Evolutionary conservation across 2,888 invertebrate genomes (phyloP), one percentile per base, ranked within the genome.

Genomic region (Cataglyphis cursor): DNA sequence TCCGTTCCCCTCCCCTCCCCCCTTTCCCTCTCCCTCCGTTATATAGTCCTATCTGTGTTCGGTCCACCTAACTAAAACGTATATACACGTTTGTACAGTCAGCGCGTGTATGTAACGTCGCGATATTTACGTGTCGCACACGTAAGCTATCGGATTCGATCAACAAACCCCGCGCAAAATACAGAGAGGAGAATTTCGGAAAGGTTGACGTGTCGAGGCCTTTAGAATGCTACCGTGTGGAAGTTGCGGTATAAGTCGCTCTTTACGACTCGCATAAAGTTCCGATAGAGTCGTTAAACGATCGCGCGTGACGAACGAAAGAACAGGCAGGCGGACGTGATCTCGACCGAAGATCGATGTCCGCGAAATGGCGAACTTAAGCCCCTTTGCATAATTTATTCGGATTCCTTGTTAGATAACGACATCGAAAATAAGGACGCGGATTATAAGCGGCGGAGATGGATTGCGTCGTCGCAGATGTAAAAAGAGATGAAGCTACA

Each of bases 141-240:
- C 74, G 28, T 31, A 51, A 31, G 12, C 51, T 89, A 90, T 90
- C 89, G 61, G 54, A 61, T 24, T 61, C 80, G 88, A 88, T 88
- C 88, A 78, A 28, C 51, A 84, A 84, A 81, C 66, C 72, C 57
- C 48, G 28, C 64, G 68, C 80, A 83, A n/a, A n/a, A 84, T 86
- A 84, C 74, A 38, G 31, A 57, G 59, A 72, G 73, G 73, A 51
- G 68, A 83, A 78, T 82, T 82, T 84, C 68, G 18, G 75, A 72
- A 54, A 59, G 48, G 41, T 59, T 61, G 59, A 66, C 59, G 9
- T 61, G 6, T 68, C 31, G 59, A 68, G 48, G 8, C n/a, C n/a
- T 82, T 68, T 48, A n/a, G 28, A 61, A 24, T 18, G 44, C 51
- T 51, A n/a, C 61, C 35, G 51, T 10, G 62, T 12, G 41, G 41